phyloP scores from a whole-genome alignment of 2,113 vertebrate genomes.

The Noturus placidus region DNA sequence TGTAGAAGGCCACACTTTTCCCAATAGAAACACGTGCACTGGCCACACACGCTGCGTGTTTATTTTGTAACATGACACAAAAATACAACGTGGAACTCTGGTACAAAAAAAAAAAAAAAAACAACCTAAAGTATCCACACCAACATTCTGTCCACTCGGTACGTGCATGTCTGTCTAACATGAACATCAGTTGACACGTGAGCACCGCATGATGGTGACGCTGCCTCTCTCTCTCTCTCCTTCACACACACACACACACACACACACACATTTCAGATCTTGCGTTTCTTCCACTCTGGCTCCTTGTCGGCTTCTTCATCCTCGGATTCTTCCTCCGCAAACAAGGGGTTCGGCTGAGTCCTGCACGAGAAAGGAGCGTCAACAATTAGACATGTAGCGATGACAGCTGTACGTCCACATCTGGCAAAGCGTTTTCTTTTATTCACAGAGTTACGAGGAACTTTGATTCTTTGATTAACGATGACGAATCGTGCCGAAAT shows the following conservation, averaged over 20 bases:
- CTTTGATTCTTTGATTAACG: neutral
- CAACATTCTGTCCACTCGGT: constrained; percentile 21
- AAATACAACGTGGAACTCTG: constrained; percentile 5
- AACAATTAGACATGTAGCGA: neutral
- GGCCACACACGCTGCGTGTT: constrained; percentile 25
- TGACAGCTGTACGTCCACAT: neutral
- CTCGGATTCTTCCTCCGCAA: constrained; percentile 88
- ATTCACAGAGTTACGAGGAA: neutral
- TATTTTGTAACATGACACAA: constrained; percentile 32
- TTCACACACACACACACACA: neutral
- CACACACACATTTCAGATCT: constrained; percentile 78
- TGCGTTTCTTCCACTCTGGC: constrained; percentile 97
- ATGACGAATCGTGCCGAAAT: neutral
- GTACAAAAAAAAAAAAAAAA: constrained; percentile 10
- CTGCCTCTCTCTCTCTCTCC: neutral
- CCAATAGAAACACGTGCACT: neutral
- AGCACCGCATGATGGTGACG: neutral
- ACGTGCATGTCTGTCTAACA: neutral
- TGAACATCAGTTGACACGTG: constrained; percentile 5
- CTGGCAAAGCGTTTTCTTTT: too few relatives aligned
- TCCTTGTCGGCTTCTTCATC: constrained; percentile 90
- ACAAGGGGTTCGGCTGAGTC: constrained; percentile 89
- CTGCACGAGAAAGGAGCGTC: constrained; percentile 67
- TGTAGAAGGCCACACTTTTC: neutral
- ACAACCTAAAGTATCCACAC: neutral